These are phyloP conservation scores for Rhopalosiphum maidis DNA, from an alignment of 1,140 invertebrate genomes.

Conservation along the genomic window DNA sequence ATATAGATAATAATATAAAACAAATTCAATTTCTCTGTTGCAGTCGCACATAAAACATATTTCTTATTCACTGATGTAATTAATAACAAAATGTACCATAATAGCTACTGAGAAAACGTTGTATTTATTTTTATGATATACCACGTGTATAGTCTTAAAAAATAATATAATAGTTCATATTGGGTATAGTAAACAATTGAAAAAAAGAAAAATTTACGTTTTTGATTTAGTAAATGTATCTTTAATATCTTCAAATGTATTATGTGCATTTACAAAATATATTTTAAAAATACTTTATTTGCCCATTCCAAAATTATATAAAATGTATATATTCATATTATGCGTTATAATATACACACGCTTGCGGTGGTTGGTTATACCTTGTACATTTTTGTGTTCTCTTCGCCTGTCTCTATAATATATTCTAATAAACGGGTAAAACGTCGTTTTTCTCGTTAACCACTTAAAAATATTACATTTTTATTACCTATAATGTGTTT, in stretches of 20 bases:
- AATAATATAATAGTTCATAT: background rate
- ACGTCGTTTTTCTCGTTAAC: background rate
- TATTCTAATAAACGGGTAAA: background rate
- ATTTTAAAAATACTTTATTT: background rate
- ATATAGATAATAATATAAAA: background rate
- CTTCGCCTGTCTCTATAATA: background rate
- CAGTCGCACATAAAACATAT: background rate
- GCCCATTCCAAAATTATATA: background rate
- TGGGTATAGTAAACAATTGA: no score
- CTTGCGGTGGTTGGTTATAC: slow-evolving; percentile 50
- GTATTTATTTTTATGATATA: background rate
- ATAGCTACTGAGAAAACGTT: background rate
- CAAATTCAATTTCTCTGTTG: background rate
- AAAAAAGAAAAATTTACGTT: no score
- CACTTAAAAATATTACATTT: slow-evolving; percentile 10
- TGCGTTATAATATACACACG: background rate
- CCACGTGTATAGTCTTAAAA: background rate
- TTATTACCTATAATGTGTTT: background rate
- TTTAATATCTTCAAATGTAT: no score
- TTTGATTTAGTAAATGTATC: no score
- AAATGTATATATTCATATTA: background rate
- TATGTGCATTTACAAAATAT: no score
- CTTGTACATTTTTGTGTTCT: background rate
- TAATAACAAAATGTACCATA: background rate
- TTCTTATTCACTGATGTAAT: background rate